Conservation (phyloP, 53 echinoderm and acorn worm species). For the Crossaster papposus region DNA sequence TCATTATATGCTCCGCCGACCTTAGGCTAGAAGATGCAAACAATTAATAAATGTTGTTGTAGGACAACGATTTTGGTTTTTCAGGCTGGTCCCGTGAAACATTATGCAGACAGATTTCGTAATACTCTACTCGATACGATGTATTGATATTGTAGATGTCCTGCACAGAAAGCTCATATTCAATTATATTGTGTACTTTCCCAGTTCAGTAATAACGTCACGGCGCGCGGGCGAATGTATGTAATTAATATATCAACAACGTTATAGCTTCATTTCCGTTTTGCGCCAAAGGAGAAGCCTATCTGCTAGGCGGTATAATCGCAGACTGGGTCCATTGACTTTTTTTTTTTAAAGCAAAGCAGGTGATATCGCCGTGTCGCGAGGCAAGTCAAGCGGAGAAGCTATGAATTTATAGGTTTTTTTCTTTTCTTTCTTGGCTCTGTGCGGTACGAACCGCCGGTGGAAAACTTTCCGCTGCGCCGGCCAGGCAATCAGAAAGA, state of each 20-base stretch:
- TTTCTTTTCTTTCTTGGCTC: constrained; percentile 2
- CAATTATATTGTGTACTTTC: constrained; percentile 36
- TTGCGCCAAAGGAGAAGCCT: constrained; percentile 22
- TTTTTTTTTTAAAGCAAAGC: constrained; percentile 27
- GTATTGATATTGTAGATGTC: not conserved
- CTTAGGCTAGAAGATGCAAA: too few relatives aligned
- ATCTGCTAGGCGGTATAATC: constrained; percentile 30
- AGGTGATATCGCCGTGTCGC: constrained; percentile 63
- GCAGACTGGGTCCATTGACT: constrained; percentile 52
- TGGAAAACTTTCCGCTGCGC: constrained; percentile 68
- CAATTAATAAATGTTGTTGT: not conserved
- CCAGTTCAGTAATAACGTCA: constrained; percentile 53
- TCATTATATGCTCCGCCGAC: too few relatives aligned
- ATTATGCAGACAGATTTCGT: not conserved
- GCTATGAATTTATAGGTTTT: constrained; percentile 63
- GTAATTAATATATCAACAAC: constrained; percentile 67
- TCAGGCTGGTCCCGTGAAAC: not conserved
- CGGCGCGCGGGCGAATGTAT: constrained; percentile 61
- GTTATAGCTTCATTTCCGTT: constrained; percentile 61
- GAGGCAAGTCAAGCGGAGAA: constrained; percentile 60
- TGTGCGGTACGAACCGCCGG: constrained; percentile 48
- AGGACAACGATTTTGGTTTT: not conserved
- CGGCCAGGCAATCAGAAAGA: constrained; percentile 67
- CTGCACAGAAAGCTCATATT: not conserved
- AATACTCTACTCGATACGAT: not conserved